A percentile compares a stretch with the other conserved stretches of the same genome.
Conservation (phyloP, 1,140 invertebrate species). For the Drosophila takahashii region DNA sequence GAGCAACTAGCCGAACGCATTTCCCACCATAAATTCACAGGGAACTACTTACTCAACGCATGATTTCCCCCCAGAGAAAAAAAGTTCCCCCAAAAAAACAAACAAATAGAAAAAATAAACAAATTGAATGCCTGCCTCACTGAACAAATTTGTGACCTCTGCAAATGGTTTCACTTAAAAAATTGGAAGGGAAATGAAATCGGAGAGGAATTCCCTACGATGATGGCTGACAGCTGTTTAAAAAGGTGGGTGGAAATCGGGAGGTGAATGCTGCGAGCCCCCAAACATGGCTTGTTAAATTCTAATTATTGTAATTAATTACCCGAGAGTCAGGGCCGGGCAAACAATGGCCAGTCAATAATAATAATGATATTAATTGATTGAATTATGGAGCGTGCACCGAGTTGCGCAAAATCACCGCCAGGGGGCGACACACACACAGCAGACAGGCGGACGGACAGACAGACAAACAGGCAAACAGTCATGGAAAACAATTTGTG, state of each 20-base stretch:
- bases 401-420: constrained; percentile 69
- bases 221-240: constrained; percentile 16
- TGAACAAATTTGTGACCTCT: constrained; percentile 73
- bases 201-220: constrained; percentile 20
- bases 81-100: constrained; percentile 1
- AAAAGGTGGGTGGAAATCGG: constrained; percentile 8
- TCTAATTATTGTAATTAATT: constrained; percentile 82
- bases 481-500: constrained; percentile 62
- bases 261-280: background rate
- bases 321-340: constrained; percentile 55
- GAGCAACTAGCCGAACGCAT: constrained; percentile 44
- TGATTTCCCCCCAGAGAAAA: constrained; percentile 20
- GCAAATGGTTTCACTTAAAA: constrained; percentile 50
- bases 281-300: constrained; percentile 66
- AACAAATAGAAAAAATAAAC: constrained; percentile 45
- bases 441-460: constrained; percentile 3
- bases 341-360: constrained; percentile 70
- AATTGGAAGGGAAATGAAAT: constrained; percentile 40
- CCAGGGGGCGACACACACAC: constrained; percentile 31
- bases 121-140: constrained; percentile 60
- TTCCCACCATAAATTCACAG: constrained; percentile 74
- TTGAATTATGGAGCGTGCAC: constrained; percentile 68
- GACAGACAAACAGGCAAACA: constrained; percentile 12
- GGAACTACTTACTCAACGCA: constrained; percentile 46
- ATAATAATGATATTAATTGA: constrained; percentile 80